Percentiles rank a stretch among this genome's conserved stretches.
phyloP scores from a whole-genome alignment of 2,797 vertebrate species.

The Xerus rutilus region DNA sequence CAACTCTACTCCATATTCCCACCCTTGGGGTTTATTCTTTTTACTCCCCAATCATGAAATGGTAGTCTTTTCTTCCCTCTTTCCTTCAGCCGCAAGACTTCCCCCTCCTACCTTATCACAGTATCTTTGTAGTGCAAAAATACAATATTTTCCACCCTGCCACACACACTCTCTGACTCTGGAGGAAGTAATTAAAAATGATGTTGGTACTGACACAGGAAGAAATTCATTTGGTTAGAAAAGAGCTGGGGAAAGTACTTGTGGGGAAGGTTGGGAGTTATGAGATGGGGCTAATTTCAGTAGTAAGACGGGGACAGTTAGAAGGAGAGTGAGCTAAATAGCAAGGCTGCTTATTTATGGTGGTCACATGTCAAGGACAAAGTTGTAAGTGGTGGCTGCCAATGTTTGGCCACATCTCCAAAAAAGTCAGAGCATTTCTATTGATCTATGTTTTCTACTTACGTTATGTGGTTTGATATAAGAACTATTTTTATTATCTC shows the following conservation, averaged over 20 bases:
- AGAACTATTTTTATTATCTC: neutral
- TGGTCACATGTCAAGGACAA: neutral
- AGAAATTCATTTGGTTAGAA: neutral
- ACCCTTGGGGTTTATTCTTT: neutral
- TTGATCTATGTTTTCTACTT: neutral
- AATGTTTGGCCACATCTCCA: neutral
- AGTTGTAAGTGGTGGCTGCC: neutral
- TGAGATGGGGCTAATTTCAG: neutral
- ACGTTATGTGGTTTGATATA: neutral
- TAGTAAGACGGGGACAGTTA: neutral
- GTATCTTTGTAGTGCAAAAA: too few species aligned
- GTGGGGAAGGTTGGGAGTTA: neutral
- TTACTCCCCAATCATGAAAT: neutral
- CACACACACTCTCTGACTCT: neutral
- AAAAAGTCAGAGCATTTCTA: neutral
- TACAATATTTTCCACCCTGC: neutral
- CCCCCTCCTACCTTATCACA: neutral
- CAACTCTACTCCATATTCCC: neutral
- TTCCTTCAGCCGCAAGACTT: neutral
- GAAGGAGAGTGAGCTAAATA: neutral
- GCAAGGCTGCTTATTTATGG: neutral
- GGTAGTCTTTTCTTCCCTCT: neutral
- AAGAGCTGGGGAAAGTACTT: neutral
- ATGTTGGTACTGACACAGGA: neutral
- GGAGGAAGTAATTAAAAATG: neutral